These are phyloP conservation scores for Paramormyrops hopkinsi DNA, from an alignment of 2,797 vertebrate species.

Conservation along the genomic window DNA sequence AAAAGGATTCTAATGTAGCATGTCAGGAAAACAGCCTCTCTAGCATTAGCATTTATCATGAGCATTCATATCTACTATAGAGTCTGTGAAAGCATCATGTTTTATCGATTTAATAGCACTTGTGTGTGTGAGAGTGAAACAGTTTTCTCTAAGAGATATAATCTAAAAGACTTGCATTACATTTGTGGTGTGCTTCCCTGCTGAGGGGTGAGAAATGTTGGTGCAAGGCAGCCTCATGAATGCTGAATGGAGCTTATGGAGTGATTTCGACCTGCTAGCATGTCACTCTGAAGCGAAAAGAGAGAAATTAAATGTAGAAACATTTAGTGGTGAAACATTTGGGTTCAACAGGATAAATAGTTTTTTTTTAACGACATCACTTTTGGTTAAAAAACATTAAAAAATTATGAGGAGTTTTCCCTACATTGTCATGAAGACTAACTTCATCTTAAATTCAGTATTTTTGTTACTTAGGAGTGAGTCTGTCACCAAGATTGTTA, in stretches of 20 bases:
- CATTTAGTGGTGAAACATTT: neutral
- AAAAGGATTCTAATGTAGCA: neutral
- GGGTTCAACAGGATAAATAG: neutral
- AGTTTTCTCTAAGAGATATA: neutral
- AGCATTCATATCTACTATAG: neutral
- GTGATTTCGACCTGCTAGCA: neutral
- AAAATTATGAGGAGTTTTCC: neutral
- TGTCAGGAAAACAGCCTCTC: neutral
- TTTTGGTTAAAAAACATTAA: neutral
- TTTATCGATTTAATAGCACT: neutral
- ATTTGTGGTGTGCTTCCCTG: neutral
- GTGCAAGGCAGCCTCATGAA: neutral
- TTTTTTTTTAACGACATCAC: neutral
- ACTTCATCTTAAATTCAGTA: neutral
- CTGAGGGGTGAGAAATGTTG: neutral
- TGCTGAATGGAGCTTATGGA: neutral
- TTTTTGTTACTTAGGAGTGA: neutral
- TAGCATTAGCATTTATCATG: neutral
- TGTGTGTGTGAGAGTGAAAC: neutral
- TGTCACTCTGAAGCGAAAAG: neutral
- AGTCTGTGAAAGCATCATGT: neutral
- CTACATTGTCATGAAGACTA: neutral
- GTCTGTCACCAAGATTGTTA: neutral
- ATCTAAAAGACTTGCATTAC: neutral
- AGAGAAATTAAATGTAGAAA: neutral